These are phyloP conservation scores for Diachasmimorpha longicaudata DNA, from an alignment of 1,140 invertebrate species.

Conservation along the genomic window DNA sequence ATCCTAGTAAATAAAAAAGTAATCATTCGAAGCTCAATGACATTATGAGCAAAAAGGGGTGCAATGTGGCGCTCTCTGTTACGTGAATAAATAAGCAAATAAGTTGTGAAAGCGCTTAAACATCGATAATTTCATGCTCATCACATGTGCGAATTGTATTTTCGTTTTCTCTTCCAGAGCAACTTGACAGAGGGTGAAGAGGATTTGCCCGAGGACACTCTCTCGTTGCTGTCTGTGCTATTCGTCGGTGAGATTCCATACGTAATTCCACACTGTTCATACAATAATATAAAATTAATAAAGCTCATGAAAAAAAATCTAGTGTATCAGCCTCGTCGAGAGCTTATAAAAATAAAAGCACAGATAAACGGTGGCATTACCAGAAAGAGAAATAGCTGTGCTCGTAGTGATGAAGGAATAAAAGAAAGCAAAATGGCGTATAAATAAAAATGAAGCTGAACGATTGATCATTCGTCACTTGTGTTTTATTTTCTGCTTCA, in stretches of 20 bases:
- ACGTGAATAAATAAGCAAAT: background rate
- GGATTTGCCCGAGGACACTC: conserved; percentile 71
- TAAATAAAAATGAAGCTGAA: background rate
- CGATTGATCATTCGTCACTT: background rate
- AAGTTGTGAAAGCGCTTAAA: background rate
- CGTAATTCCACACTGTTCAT: background rate
- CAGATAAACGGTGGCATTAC: background rate
- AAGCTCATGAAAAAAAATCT: background rate
- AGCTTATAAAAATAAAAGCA: background rate
- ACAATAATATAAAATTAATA: background rate
- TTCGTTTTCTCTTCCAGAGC: conserved; percentile 45
- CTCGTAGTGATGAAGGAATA: background rate
- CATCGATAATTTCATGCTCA: too few relatives aligned
- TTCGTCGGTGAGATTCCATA: conserved; percentile 67
- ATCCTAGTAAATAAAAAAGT: too few relatives aligned
- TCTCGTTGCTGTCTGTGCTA: conserved; percentile 74
- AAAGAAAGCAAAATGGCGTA: background rate
- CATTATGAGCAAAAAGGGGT: too few relatives aligned
- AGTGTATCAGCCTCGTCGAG: background rate
- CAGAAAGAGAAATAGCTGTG: background rate
- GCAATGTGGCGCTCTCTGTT: background rate
- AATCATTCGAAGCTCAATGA: too few relatives aligned
- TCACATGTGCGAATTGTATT: background rate
- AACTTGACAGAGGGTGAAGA: conserved; percentile 65
- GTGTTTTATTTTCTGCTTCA: conserved; percentile 26